phyloP scores from a whole-genome alignment of 2,888 invertebrate genomes.

The Troides oblongomaculatus region DNA sequence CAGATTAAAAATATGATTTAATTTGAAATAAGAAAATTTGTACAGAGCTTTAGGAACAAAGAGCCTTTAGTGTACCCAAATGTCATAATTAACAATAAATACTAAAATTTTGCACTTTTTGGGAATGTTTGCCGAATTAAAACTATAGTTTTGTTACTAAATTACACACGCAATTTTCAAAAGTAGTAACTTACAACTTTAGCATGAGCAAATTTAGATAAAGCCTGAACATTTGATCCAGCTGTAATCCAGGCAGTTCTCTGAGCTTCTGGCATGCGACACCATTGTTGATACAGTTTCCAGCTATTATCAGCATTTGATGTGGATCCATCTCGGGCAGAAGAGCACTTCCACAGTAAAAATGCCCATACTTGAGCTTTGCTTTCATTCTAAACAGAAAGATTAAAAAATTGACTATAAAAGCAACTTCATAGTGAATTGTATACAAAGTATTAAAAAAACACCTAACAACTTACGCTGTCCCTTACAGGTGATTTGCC shows the following conservation, averaged over 20 bases:
- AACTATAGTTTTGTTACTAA: too few species aligned
- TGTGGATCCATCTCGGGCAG: constrained; percentile 65
- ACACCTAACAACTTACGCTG: constrained; percentile 72
- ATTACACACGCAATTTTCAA: neutral
- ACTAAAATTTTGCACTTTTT: too few species aligned
- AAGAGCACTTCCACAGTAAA: constrained; percentile 86
- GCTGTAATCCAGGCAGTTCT: constrained; percentile 90
- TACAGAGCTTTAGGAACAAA: too few species aligned
- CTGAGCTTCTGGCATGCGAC: constrained; percentile 86
- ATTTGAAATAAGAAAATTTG: too few species aligned
- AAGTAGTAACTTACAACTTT: constrained; percentile 79
- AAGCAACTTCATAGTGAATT: neutral
- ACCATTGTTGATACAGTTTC: constrained; percentile 91
- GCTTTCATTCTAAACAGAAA: constrained; percentile 81
- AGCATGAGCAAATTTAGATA: constrained; percentile 83
- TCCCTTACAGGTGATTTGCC: constrained; percentile 83
- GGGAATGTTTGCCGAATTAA: too few species aligned
- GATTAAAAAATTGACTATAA: neutral
- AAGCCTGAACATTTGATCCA: constrained; percentile 86
- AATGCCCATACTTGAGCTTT: constrained; percentile 94
- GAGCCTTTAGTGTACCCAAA: too few species aligned
- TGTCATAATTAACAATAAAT: too few species aligned
- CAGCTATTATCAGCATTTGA: constrained; percentile 84
- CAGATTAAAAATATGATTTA: too few species aligned
- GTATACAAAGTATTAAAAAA: neutral